A percentile compares a stretch with the other conserved stretches of the same genome.
phyloP scores from a whole-genome alignment of 2,113 vertebrate genomes.

The Cephalopterus ornatus region DNA sequence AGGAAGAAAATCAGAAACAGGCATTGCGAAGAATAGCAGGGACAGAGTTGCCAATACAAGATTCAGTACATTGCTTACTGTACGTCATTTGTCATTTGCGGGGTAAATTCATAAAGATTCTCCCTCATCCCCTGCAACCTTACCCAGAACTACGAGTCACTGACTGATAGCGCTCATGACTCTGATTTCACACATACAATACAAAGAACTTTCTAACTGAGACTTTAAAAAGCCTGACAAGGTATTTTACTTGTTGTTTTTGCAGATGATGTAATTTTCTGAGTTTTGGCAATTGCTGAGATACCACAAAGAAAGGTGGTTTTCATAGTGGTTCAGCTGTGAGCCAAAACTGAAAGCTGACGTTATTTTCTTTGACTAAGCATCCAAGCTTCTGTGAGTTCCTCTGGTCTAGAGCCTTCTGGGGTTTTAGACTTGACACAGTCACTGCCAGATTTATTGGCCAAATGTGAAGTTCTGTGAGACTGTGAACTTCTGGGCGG shows the following conservation, averaged over 20 bases:
- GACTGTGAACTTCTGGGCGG: background rate
- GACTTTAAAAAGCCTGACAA: background rate
- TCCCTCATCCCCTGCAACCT: background rate
- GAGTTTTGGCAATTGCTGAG: background rate
- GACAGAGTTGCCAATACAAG: background rate
- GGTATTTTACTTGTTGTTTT: background rate
- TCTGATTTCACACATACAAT: accelerated
- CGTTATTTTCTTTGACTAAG: background rate
- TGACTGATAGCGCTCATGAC: background rate
- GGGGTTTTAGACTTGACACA: background rate
- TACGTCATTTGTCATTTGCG: background rate
- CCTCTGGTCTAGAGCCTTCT: accelerated
- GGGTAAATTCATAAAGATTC: background rate
- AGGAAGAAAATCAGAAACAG: background rate
- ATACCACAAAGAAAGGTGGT: background rate
- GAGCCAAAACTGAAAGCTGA: background rate
- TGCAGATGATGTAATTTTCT: background rate
- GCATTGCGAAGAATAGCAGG: background rate
- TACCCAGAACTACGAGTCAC: background rate
- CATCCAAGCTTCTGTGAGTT: background rate
- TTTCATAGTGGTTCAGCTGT: background rate
- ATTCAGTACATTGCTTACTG: background rate
- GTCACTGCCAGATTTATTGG: background rate
- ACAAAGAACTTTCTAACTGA: background rate
- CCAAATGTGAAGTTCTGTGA: background rate